Conservation (phyloP, 2,113 vertebrate genomes). For the Myiopsitta monachus region DNA sequence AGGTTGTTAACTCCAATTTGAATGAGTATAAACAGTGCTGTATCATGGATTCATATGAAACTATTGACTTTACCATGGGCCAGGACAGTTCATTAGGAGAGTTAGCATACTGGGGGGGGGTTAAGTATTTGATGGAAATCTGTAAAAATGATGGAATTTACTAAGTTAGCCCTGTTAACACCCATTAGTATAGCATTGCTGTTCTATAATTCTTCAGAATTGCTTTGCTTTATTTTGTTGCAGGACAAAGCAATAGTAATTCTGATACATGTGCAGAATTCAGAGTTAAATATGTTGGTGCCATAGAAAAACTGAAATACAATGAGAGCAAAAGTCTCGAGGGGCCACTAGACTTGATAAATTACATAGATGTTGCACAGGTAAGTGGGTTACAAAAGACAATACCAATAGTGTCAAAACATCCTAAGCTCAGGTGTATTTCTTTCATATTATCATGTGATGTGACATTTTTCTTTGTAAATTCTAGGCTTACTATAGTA, state of each 20-base stretch:
- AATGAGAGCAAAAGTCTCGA: slow-evolving; percentile 86
- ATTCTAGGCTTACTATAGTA: not conserved
- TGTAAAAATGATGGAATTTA: not conserved
- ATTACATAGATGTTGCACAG: slow-evolving; percentile 95
- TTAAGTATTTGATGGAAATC: not conserved
- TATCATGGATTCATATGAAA: not conserved
- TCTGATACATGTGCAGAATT: slow-evolving; percentile 92
- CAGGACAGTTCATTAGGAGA: not conserved
- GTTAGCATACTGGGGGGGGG: not conserved
- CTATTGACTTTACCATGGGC: not conserved
- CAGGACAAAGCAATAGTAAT: slow-evolving; percentile 85
- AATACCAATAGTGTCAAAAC: not conserved
- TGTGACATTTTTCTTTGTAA: not conserved
- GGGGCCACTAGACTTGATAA: slow-evolving; percentile 92
- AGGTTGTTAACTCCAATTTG: not conserved
- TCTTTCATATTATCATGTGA: not conserved
- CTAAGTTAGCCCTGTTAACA: not conserved
- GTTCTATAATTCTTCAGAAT: not conserved
- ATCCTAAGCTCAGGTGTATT: not conserved
- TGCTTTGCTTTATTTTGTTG: slow-evolving; percentile 4
- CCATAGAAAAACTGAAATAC: slow-evolving; percentile 87
- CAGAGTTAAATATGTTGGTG: slow-evolving; percentile 92
- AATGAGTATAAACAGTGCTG: not conserved
- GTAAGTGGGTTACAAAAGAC: slow-evolving; percentile 66
- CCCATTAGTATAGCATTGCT: not conserved